Percentiles rank a stretch among this genome's conserved stretches.
Evolutionary conservation across 35 echinoderm and acorn worm species (phyloP).

Genomic region (Hemicentrotus pulcherrimus): DNA sequence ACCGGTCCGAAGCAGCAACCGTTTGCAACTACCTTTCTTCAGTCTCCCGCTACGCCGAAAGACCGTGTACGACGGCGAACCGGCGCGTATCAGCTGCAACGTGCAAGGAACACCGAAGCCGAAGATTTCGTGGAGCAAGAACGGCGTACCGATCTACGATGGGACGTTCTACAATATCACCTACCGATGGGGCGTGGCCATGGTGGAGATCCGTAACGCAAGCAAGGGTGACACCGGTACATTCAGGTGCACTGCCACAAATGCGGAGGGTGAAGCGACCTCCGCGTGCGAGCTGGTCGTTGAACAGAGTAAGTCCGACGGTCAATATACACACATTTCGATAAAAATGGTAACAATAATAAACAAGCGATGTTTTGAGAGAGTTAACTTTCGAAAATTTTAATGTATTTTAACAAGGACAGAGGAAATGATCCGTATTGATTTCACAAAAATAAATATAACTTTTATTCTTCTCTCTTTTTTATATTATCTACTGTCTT

Average conservation of each 20-base stretch:
- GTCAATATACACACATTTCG: neutral
- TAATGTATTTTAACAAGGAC: too few species aligned
- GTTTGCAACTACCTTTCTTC: constrained; percentile 79
- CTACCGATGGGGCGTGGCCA: constrained; percentile 76
- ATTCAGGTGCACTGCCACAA: constrained; percentile 78
- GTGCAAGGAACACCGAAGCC: constrained; percentile 85
- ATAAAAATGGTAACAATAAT: neutral
- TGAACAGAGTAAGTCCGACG: constrained; percentile 78
- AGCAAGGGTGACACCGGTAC: constrained; percentile 80
- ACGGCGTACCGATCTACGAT: constrained; percentile 62
- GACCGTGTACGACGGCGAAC: constrained; percentile 70
- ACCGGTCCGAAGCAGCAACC: neutral
- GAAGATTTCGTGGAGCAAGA: constrained; percentile 82
- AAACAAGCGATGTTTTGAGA: neutral
- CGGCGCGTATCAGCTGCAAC: constrained; percentile 81
- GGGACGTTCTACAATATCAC: constrained; percentile 72
- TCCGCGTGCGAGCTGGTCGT: constrained; percentile 87
- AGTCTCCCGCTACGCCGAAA: constrained; percentile 92
- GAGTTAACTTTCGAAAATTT: neutral
- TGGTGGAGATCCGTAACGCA: constrained; percentile 70
- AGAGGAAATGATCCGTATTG: too few species aligned
- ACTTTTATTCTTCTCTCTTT: too few species aligned
- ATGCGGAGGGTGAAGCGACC: constrained; percentile 75
- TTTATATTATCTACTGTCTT: too few species aligned
- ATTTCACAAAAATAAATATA: too few species aligned